A percentile compares a stretch with the other conserved stretches of the same genome.
These are phyloP conservation scores for Elymnias hypermnestra DNA, from an alignment of 1,140 invertebrate genomes.

Conservation along the genomic window DNA sequence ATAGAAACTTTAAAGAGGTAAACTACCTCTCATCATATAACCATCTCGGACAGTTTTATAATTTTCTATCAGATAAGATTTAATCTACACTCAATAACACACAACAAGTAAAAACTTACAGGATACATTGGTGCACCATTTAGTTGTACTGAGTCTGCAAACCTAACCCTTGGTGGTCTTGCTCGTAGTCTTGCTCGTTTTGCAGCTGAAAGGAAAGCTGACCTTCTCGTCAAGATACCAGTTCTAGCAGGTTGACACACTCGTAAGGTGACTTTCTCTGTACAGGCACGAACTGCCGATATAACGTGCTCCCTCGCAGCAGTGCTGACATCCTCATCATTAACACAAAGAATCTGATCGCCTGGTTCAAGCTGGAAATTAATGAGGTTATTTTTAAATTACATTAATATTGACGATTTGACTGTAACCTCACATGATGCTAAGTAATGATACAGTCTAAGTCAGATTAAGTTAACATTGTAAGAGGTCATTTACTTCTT, in stretches of 20 bases:
- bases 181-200: slow-evolving; percentile 88
- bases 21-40: no score
- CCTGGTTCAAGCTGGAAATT: slow-evolving; percentile 86
- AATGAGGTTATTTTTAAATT: no score
- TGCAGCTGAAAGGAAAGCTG: slow-evolving; percentile 89
- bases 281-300: slow-evolving; percentile 88
- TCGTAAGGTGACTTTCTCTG: slow-evolving; percentile 83
- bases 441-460: no score
- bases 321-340: slow-evolving; percentile 91
- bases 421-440: no score
- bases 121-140: slow-evolving; percentile 88
- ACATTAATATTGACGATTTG: no score
- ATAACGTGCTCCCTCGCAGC: slow-evolving; percentile 93
- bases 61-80: no score
- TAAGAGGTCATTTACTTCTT: no score
- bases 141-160: slow-evolving; percentile 91
- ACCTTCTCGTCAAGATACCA: slow-evolving; percentile 79
- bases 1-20: no score
- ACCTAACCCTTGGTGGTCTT: slow-evolving; percentile 90
- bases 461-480: no score
- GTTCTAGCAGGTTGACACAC: slow-evolving; percentile 89
- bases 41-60: no score
- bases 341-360: slow-evolving; percentile 92
- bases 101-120: no score
- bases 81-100: no score